These are phyloP conservation scores for Cantharis rustica DNA, from an alignment of 2,888 invertebrate genomes.

Conservation along the genomic window DNA sequence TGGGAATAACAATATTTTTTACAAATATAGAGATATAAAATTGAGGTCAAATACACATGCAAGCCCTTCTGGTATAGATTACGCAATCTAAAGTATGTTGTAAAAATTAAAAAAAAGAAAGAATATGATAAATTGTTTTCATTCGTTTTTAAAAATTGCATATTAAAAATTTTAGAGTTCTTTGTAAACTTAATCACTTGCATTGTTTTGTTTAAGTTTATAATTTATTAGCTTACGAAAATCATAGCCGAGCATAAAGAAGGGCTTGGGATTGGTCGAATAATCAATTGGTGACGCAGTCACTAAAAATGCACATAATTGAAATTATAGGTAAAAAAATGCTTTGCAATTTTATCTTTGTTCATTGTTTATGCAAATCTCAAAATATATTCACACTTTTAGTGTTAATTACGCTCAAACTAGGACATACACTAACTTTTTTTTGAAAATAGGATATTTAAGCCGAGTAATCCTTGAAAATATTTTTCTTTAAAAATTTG, in stretches of 20 bases:
- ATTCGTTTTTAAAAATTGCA: too few relatives aligned
- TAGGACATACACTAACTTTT: too few relatives aligned
- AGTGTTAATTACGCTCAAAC: neutral
- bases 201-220: neutral
- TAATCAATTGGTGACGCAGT: neutral
- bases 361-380: neutral
- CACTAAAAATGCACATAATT: neutral
- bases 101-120: neutral
- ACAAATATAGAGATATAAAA: neutral
- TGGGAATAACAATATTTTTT: neutral
- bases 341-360: neutral
- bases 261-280: neutral
- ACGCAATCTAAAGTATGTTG: neutral
- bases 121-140: too few relatives aligned
- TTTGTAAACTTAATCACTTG: too few relatives aligned
- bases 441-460: too few relatives aligned
- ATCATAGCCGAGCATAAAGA: neutral
- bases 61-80: neutral
- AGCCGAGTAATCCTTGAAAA: too few relatives aligned
- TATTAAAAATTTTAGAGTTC: too few relatives aligned
- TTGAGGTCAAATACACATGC: neutral
- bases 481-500: neutral
- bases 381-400: neutral
- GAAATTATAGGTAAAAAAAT: neutral
- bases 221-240: neutral